Conservation (phyloP, 2,888 invertebrate genomes). For the Ophion ellenae region DNA sequence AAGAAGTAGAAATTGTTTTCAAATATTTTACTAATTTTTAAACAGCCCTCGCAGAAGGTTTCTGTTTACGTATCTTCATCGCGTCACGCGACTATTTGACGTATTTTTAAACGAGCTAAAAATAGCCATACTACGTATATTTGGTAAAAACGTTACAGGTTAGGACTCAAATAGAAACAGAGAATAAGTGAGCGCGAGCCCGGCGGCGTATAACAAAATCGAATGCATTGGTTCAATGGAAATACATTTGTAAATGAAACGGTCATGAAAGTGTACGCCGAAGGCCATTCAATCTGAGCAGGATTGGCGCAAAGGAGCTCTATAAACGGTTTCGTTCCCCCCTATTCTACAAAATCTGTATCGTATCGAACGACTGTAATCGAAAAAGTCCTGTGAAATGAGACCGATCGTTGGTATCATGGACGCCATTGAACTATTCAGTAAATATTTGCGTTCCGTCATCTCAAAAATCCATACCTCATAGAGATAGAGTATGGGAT, state of each 20-base stretch:
- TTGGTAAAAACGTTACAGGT: background rate
- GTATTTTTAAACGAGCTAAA: no score
- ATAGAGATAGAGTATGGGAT: no score
- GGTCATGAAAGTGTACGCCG: constrained; percentile 80
- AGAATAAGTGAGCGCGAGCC: background rate
- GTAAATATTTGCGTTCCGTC: constrained; percentile 64
- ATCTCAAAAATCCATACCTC: no score
- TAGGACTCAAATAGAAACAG: background rate
- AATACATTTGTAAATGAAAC: constrained; percentile 83
- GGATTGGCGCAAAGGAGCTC: constrained; percentile 28
- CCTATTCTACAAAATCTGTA: constrained; percentile 8
- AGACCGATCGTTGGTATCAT: constrained; percentile 73
- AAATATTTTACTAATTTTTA: no score
- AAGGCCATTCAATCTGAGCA: constrained; percentile 79
- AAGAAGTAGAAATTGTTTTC: no score
- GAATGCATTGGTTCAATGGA: constrained; percentile 81
- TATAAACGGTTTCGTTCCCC: constrained; percentile 26
- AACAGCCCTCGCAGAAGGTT: no score
- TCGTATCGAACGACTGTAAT: constrained; percentile 8
- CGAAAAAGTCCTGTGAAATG: constrained; percentile 79
- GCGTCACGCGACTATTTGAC: no score
- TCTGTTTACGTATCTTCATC: no score
- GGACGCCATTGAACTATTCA: constrained; percentile 73
- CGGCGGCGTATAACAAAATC: constrained; percentile 79
- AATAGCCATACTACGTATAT: background rate